Percentiles rank a stretch among this genome's conserved stretches.
phyloP scores from a whole-genome alignment of 2,888 invertebrate species.

The Lithophane semibrunnea region DNA sequence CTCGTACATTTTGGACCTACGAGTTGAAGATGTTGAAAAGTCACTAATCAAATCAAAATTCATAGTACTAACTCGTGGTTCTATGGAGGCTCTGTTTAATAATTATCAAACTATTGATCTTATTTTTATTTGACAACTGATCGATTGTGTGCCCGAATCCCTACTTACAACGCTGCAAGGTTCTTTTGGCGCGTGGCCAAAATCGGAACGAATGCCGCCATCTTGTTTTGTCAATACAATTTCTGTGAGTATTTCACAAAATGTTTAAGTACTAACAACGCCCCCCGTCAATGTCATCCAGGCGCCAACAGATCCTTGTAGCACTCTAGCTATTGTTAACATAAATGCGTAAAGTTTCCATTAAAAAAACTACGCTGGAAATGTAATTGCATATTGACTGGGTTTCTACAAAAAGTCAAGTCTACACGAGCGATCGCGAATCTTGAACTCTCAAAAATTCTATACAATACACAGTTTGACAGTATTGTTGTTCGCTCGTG shows the following conservation, averaged over 20 bases:
- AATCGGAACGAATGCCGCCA: not conserved
- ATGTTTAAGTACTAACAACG: not conserved
- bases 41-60: not conserved
- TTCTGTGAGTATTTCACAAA: not conserved
- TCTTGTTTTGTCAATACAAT: not conserved
- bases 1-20: conserved; percentile 28
- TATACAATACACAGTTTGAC: not conserved
- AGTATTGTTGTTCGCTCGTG: conserved; percentile 3
- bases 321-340: not conserved
- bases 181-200: not conserved
- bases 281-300: not conserved
- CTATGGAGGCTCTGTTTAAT: conserved; percentile 1
- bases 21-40: conserved; percentile 13
- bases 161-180: conserved; percentile 5
- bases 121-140: not conserved
- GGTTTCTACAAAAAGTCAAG: not conserved
- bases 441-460: not conserved
- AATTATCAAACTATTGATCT: not conserved
- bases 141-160: not conserved
- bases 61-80: not conserved
- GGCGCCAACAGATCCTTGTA: not conserved
- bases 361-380: conserved; percentile 27
- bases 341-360: not conserved
- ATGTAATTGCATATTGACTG: conserved; percentile 26
- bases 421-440: conserved; percentile 7